A percentile compares a stretch with the other conserved stretches of the same genome.
phyloP scores from a whole-genome alignment of 2,797 vertebrate genomes.

The Aplochiton taeniatus region DNA sequence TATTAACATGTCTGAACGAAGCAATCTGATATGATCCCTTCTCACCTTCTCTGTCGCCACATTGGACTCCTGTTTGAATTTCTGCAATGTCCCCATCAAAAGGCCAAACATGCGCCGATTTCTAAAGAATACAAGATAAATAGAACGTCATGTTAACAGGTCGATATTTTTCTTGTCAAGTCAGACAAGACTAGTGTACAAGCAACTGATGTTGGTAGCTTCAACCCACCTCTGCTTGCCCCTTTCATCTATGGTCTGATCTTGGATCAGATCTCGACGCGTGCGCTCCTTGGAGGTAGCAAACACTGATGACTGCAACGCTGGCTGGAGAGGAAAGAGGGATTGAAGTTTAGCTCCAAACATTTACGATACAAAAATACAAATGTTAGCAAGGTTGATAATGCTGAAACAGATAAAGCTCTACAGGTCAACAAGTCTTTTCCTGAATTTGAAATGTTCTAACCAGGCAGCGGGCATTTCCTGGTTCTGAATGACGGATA shows the following conservation, averaged over 20 bases:
- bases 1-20: no score
- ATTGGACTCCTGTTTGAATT: conserved; percentile 98
- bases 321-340: conserved; percentile 75
- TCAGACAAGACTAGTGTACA: neutral
- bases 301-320: conserved; percentile 98
- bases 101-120: conserved; percentile 99
- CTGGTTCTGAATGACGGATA: no score
- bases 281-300: conserved; percentile 99
- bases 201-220: no score
- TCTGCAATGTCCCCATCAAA: conserved; percentile 98
- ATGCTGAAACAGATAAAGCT: no score
- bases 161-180: neutral
- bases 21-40: neutral
- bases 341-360: neutral
- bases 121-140: conserved; percentile 65
- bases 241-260: conserved; percentile 98
- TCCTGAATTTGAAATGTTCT: no score
- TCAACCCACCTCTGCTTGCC: conserved; percentile 90
- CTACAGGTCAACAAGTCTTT: no score
- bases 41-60: conserved; percentile 92
- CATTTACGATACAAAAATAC: no score
- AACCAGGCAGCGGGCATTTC: no score
- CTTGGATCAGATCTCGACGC: conserved; percentile 98
- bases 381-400: no score
- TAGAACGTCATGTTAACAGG: neutral